Evolutionary conservation across 2,797 vertebrate genomes (phyloP).

Genomic region (Sebastiscus tertius): DNA sequence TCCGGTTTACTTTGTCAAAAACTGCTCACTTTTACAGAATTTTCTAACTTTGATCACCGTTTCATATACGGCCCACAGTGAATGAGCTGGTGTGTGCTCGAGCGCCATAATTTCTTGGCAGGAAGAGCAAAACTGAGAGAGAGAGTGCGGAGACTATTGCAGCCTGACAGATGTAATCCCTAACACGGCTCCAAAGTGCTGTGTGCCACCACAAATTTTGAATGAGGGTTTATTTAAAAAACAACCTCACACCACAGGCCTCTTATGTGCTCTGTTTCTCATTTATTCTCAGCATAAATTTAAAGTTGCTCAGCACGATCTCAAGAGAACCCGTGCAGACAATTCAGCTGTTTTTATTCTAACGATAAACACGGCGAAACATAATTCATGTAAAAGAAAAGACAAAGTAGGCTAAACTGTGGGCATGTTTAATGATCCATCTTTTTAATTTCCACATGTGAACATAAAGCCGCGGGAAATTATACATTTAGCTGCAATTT

Average conservation of each 20-base stretch:
- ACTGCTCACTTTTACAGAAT: constrained; percentile 51
- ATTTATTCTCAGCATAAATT: constrained; percentile 66
- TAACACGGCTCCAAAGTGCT: constrained; percentile 69
- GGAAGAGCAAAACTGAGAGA: constrained; percentile 13
- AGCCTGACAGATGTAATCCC: constrained; percentile 78
- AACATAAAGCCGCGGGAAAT: not conserved
- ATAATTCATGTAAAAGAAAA: constrained; percentile 9
- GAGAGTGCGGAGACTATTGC: constrained; percentile 47
- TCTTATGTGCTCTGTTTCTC: constrained; percentile 67
- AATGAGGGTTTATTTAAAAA: constrained; percentile 77
- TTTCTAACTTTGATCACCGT: constrained; percentile 58
- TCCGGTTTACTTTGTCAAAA: constrained; percentile 48
- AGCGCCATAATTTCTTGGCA: constrained; percentile 59
- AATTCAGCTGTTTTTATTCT: constrained; percentile 23
- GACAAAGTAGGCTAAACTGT: constrained; percentile 3
- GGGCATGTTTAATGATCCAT: constrained; percentile 23
- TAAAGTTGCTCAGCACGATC: constrained; percentile 34
- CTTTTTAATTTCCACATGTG: constrained; percentile 27
- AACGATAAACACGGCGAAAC: constrained; percentile 27
- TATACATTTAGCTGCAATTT: not conserved
- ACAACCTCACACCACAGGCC: constrained; percentile 75
- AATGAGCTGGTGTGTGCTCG: constrained; percentile 53
- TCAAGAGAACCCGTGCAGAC: constrained; percentile 18
- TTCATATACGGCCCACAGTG: constrained; percentile 25
- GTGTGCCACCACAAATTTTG: constrained; percentile 72